phyloP scores from a whole-genome alignment of 2,797 vertebrate genomes.

The Silurus lanzhouensis region DNA sequence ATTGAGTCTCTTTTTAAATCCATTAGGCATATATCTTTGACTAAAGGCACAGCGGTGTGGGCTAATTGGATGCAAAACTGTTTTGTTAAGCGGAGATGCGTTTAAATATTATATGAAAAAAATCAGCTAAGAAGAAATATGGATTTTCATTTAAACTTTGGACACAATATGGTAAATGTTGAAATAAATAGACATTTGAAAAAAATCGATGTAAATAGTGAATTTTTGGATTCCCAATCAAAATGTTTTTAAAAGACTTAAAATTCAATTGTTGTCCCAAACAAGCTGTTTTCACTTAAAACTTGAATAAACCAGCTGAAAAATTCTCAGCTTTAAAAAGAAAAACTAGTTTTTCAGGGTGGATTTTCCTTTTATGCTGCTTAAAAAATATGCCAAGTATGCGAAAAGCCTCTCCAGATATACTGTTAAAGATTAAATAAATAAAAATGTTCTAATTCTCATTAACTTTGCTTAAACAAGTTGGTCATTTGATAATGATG shows the following conservation, averaged over 20 bases:
- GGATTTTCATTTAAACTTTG: not conserved
- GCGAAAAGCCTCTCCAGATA: not conserved
- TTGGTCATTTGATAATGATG: no score
- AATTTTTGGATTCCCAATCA: not conserved
- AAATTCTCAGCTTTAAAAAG: not conserved
- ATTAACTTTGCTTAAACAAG: not conserved
- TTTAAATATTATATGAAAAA: slow-evolving; percentile 5
- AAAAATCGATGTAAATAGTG: not conserved
- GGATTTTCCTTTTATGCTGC: not conserved
- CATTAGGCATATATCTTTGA: slow-evolving; percentile 34
- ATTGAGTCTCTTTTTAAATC: slow-evolving; percentile 54
- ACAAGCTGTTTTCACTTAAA: not conserved
- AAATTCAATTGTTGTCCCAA: no score
- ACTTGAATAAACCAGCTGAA: not conserved
- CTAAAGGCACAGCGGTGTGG: slow-evolving; percentile 34
- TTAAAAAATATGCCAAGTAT: not conserved
- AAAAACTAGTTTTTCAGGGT: not conserved
- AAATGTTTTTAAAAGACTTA: not conserved
- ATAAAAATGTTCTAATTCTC: not conserved
- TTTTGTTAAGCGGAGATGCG: not conserved
- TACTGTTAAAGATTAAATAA: not conserved
- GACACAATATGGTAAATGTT: not conserved
- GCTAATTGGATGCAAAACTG: slow-evolving; percentile 33
- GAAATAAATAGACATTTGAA: not conserved
- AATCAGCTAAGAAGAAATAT: slow-evolving; percentile 14